Evolutionary conservation across 2,113 vertebrate species (phyloP).

Genomic region (Myotis davidii): DNA sequence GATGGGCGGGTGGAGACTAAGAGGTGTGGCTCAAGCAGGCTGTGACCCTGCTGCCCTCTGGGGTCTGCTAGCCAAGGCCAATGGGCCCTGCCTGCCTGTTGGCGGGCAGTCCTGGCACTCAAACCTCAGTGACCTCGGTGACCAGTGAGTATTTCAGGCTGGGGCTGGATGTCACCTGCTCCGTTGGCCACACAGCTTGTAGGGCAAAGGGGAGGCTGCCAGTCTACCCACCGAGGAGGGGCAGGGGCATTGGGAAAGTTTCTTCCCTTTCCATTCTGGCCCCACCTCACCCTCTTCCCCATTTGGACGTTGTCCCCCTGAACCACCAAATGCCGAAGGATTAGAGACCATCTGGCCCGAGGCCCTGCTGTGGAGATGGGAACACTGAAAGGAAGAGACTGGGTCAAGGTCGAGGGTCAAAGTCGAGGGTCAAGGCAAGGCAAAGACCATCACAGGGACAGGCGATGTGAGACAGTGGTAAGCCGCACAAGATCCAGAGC

Average conservation of each 20-base stretch:
- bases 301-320: constrained; percentile 60
- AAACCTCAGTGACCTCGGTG: constrained; percentile 47
- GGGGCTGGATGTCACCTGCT: constrained; percentile 71
- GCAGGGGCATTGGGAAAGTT: constrained; percentile 54
- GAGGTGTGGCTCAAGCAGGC: neutral
- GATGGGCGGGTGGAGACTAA: neutral
- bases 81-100: neutral
- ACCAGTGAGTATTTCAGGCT: constrained; percentile 66
- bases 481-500: neutral
- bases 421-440: too few species aligned
- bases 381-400: neutral
- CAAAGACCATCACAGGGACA: neutral
- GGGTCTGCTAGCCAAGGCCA: neutral
- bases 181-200: constrained; percentile 67
- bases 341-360: neutral
- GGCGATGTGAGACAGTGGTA: neutral
- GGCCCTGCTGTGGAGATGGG: neutral
- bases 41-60: neutral
- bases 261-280: neutral
- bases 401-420: constrained; percentile 10
- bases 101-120: neutral
- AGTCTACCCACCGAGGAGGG: neutral
- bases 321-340: neutral
- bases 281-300: constrained; percentile 41
- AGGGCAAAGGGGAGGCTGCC: constrained; percentile 77